Conservation (phyloP, 2,113 vertebrate genomes). For the Athene noctua region DNA sequence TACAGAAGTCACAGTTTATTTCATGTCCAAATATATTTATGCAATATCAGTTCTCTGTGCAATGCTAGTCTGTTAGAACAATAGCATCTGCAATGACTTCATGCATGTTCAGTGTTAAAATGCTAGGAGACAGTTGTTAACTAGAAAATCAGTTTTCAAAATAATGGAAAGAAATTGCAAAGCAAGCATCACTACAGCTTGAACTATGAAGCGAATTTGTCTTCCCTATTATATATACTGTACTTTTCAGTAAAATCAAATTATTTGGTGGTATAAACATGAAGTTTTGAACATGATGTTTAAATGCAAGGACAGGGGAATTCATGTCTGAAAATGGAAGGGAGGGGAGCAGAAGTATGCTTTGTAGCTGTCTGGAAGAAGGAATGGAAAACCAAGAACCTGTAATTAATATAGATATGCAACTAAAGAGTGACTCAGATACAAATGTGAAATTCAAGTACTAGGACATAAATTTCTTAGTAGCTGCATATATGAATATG, state of each 20-base stretch:
- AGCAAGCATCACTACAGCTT: neutral
- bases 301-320: neutral
- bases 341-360: neutral
- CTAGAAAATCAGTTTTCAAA: neutral
- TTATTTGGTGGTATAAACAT: neutral
- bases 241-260: neutral
- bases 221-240: neutral
- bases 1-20: neutral
- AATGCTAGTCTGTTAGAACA: neutral
- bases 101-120: neutral
- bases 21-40: neutral
- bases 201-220: accelerated
- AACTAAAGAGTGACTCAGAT: neutral
- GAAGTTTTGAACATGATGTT: neutral
- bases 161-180: neutral
- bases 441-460: neutral
- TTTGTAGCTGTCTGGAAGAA: neutral
- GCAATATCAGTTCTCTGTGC: neutral
- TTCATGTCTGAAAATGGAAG: neutral
- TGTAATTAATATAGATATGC: neutral
- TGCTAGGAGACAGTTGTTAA: neutral
- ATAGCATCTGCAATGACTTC: neutral
- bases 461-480: neutral
- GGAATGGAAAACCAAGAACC: neutral
- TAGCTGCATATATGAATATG: neutral